phyloP scores from a whole-genome alignment of 2,113 vertebrate species.

The Sinocyclocheilus anshuiensis region DNA sequence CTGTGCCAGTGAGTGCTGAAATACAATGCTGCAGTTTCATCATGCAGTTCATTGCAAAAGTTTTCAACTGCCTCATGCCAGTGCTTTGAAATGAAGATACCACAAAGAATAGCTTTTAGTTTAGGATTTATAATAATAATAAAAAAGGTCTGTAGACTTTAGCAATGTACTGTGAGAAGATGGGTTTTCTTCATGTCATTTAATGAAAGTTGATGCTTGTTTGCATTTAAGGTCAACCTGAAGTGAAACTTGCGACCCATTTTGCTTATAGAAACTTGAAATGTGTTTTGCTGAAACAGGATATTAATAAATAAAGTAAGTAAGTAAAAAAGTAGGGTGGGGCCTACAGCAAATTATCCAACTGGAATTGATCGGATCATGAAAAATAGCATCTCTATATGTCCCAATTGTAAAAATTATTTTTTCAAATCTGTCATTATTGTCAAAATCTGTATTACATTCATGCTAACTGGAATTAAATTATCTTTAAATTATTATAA shows the following conservation, averaged over 20 bases:
- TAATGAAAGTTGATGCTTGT: not conserved
- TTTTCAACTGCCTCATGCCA: not conserved
- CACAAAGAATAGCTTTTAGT: constrained; percentile 9
- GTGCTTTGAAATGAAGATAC: not conserved
- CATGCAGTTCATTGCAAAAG: not conserved
- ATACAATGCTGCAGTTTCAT: not conserved
- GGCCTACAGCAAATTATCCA: not conserved
- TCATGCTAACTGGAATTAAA: not conserved
- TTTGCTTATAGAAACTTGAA: not conserved
- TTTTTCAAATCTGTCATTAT: not conserved
- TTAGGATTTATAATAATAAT: not conserved
- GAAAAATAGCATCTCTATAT: not conserved
- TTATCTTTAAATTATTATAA: no score
- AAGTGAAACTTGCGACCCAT: not conserved
- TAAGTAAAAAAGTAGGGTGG: not conserved
- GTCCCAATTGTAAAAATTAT: not conserved
- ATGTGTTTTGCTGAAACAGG: not conserved
- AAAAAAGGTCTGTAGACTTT: constrained; percentile 1
- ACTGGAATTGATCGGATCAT: not conserved
- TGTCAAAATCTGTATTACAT: not conserved
- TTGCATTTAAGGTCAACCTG: not conserved
- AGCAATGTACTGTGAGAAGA: not conserved
- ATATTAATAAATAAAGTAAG: not conserved
- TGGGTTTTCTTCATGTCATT: not conserved
- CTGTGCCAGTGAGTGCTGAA: not conserved